Evolutionary conservation across 2,888 invertebrate genomes (phyloP), one percentile per base, ranked within the genome.

Genomic region (Apocheima hispidaria): DNA sequence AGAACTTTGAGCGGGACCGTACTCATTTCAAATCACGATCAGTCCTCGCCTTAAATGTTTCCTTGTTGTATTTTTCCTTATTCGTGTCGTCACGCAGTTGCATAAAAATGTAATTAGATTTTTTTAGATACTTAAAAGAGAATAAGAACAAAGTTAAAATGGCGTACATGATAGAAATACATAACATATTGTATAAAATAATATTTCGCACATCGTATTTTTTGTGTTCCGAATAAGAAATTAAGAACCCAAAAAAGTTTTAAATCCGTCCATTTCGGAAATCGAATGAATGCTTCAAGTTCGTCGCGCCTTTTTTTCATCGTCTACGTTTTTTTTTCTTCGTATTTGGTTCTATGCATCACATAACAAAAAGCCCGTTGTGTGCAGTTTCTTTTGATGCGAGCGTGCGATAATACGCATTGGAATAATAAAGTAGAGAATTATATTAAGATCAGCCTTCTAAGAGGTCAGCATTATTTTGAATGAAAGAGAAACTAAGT

Each of bases 361-460:
- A 57, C 72, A 86, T 87, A 87, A 88, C 80, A 78, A 70, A 84
- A 90, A 83, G 86, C 88, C 84, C 65, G 81, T 89, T 88, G 86
- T 86, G 68, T 65, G 61, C 69, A 74, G 76, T n/a, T n/a, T n/a
- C 86, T 86, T 88, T 89, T 89, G 88, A 90, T 88, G 81, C 63
- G 62, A 77, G 83, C 81, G 87, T n/a, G n/a, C 86, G 88, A 90
- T 89, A 89, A 88, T 86, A 77, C 74, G 30, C 12, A 20, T 38
- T 26, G 6, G 35, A 41, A 28, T 33, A 36, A 23, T 16, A 23
- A 44, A 21, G 23, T 41, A 43, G 6, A 43, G 44, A 18, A 57
- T 35, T 14, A 21, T 36, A 12, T 33, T 12, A 33, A 33, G 33
- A n/a, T 14, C n/a, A 33, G 14, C 12, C n/a, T n/a, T n/a, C n/a